These are phyloP conservation scores for Macropus fuliginosus DNA, from an alignment of 2,797 vertebrate genomes.

Conservation along the genomic window DNA sequence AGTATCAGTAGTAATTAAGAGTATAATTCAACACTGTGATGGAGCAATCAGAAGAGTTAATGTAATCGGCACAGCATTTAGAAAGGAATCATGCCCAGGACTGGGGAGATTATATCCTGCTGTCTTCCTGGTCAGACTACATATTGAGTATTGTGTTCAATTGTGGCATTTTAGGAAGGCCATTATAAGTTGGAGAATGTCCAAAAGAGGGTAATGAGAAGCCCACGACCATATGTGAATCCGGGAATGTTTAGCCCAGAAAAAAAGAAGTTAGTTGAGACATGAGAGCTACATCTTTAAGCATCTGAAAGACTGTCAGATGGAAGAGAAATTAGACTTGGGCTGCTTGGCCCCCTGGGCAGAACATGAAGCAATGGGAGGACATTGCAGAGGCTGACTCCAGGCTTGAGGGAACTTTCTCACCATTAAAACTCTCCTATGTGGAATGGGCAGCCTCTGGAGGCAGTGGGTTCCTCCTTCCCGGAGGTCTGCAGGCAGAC, in stretches of 20 bases:
- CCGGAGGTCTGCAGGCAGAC: neutral
- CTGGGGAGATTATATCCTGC: neutral
- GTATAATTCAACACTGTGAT: neutral
- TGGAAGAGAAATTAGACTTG: neutral
- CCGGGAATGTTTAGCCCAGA: neutral
- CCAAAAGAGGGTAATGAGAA: neutral
- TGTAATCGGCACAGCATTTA: neutral
- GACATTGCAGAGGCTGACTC: neutral
- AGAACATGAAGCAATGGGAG: neutral
- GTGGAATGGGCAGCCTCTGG: neutral
- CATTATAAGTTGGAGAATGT: neutral
- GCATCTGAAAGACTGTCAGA: neutral
- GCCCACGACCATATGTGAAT: neutral
- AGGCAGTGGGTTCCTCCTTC: neutral
- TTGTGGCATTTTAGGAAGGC: neutral
- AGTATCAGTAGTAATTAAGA: neutral
- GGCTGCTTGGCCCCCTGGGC: neutral
- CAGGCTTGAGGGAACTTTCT: neutral
- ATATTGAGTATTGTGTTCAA: neutral
- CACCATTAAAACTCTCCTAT: neutral
- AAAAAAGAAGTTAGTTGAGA: neutral
- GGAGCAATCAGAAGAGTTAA: neutral
- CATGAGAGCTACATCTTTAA: neutral
- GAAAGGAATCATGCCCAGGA: neutral
- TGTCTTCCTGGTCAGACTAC: neutral